phyloP scores from a whole-genome alignment of 2,797 vertebrate genomes.

The Acrossocheilus fasciatus region DNA sequence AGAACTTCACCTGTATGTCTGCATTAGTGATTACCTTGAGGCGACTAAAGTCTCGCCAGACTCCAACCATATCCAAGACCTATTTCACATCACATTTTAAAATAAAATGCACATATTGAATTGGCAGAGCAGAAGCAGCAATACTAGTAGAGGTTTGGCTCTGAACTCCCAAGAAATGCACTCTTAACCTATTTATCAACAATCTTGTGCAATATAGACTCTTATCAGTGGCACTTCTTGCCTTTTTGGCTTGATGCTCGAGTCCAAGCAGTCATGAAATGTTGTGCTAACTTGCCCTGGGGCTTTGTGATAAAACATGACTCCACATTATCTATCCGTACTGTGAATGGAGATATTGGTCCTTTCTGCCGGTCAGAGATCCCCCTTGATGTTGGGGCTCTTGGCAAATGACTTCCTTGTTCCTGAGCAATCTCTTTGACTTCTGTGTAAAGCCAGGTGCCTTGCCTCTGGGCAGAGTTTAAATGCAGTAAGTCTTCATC shows the following conservation, averaged over 20 bases:
- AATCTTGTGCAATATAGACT: neutral
- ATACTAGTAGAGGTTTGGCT: neutral
- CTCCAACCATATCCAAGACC: neutral
- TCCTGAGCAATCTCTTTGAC: constrained; percentile 76
- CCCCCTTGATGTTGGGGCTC: constrained; percentile 65
- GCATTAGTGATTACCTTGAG: constrained; percentile 25
- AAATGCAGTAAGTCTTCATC: constrained; percentile 59
- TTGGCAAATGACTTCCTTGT: constrained; percentile 75
- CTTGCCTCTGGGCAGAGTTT: constrained; percentile 72
- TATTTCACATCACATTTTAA: neutral
- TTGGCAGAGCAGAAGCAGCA: neutral
- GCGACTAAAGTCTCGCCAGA: neutral
- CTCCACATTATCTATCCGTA: constrained; percentile 61
- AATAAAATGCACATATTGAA: neutral
- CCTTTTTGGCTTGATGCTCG: constrained; percentile 23
- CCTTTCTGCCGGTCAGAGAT: constrained; percentile 59
- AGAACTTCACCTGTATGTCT: constrained; percentile 47
- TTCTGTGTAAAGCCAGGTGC: constrained; percentile 79
- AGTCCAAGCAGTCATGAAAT: constrained; percentile 42
- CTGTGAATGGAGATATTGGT: constrained; percentile 62
- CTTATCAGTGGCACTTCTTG: constrained; percentile 22
- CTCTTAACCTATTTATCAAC: neutral
- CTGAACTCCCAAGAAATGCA: neutral
- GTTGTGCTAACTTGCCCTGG: constrained; percentile 57
- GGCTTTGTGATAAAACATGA: constrained; percentile 62